Conservation (phyloP, 2,113 vertebrate genomes). For the Calonectris borealis region DNA sequence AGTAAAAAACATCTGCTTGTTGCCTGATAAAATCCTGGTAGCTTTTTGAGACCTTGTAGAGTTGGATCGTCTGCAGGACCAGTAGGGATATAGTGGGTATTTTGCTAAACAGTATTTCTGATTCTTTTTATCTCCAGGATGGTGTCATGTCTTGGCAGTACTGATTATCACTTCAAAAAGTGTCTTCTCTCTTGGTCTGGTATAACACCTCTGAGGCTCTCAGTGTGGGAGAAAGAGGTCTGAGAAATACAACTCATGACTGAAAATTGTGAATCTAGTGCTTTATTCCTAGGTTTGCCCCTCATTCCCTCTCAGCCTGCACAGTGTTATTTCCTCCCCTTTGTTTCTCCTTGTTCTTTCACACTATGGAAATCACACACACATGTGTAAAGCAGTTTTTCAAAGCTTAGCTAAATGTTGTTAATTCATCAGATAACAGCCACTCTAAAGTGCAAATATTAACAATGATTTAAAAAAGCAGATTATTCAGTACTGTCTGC, state of each 20-base stretch:
- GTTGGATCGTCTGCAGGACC: neutral
- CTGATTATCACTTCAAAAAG: slow-evolving; percentile 43
- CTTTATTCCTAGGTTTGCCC: neutral
- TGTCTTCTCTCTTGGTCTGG: neutral
- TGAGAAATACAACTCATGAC: neutral
- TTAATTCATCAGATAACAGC: neutral
- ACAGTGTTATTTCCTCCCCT: neutral
- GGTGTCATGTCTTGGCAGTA: neutral
- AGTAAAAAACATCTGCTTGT: neutral
- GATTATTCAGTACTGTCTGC: neutral
- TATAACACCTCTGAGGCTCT: neutral
- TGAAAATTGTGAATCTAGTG: neutral
- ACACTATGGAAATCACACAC: neutral
- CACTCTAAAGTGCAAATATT: neutral
- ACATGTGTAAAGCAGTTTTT: neutral
- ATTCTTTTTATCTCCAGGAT: neutral
- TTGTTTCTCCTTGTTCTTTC: neutral
- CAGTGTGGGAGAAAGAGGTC: neutral
- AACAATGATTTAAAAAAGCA: neutral
- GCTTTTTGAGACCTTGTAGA: neutral
- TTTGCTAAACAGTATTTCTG: neutral
- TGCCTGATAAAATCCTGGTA: neutral
- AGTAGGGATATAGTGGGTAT: neutral
- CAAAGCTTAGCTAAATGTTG: neutral
- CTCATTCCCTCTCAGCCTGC: neutral